Base-by-base conservation (phyloP, 2,888 invertebrate species). In the Chymomyza amoena region DNA sequence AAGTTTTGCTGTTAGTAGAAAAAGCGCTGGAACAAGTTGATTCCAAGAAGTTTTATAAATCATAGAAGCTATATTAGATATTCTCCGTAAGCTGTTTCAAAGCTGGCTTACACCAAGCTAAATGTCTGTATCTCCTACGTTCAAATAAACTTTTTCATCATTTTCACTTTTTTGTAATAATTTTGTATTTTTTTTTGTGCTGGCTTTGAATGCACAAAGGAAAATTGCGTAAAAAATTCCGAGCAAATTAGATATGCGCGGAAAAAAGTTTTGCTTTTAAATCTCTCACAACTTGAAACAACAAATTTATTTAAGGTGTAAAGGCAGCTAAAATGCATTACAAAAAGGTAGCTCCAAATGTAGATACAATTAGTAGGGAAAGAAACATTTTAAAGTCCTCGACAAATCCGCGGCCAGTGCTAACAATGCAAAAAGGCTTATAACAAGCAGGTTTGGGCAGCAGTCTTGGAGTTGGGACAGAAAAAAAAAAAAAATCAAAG, bases 361-460 rank as follows among this genome's bases (percentile, higher is more conserved):
- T 15, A 25, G 20, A 28, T 57, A 25, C 57, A 57, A 57, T 57
- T 57, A 57, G 57, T 25, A 18, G 25, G 20, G 39, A 45, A 45
- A 45, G 39, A 13, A 45, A 45, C 39, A 13, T 45, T 45, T 54
- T 54, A 54, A 54, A 18, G 54, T 54, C 10, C 7, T 7, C 54
- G 20, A 7, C 20, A 20, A 54, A 54, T 7, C 63, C 15, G 18
- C 54, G 25, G 54, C 63, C 51, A 10, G 63, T 54, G 25, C 20
- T 54, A 69, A 70, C 59, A 61, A 52, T 54, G 73, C 60, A 20
- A 56, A 25, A 39, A 54, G 39, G 70, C 61, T 66, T 60, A 57
- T 45, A 28, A 56, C 18, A 64, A 57, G 39, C 67, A 51, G 59
- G 62, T 63, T 36, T 52, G 69, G 73, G 52, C 45, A 75, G 66